Percentiles rank a stretch among this genome's conserved stretches.
Conservation (phyloP, 2,113 vertebrate species). For the Pristiophorus japonicus region DNA sequence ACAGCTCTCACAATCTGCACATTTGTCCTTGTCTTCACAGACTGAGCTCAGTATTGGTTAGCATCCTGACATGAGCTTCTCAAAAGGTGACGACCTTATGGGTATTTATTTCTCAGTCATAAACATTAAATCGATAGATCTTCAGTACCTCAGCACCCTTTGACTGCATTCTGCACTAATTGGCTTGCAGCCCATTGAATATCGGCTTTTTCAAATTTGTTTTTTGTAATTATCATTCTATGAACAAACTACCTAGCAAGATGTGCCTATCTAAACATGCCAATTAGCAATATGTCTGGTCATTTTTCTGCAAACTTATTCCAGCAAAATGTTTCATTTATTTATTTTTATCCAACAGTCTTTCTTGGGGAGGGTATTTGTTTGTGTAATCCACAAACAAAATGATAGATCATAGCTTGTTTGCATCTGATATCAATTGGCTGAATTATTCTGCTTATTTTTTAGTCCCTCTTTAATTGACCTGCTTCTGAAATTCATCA, state of each 20-base stretch:
- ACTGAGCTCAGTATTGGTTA: neutral
- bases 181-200: neutral
- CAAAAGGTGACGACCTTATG: neutral
- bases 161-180: neutral
- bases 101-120: neutral
- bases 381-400: neutral
- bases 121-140: neutral
- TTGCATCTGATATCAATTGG: neutral
- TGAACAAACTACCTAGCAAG: neutral
- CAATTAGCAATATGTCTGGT: neutral
- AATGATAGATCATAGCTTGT: too few species aligned
- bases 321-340: neutral
- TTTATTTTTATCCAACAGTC: neutral
- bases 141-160: neutral
- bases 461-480: neutral
- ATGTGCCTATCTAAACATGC: neutral
- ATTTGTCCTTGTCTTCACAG: neutral
- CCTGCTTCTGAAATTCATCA: neutral
- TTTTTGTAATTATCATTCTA: neutral
- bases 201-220: neutral
- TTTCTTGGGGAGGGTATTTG: neutral
- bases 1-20: too few species aligned
- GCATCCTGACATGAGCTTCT: neutral
- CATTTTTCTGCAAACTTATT: neutral
- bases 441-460: neutral